Evolutionary conservation across 2,888 invertebrate genomes (phyloP), one percentile per base, ranked within the genome.

Genomic region (Oligia latruncula): DNA sequence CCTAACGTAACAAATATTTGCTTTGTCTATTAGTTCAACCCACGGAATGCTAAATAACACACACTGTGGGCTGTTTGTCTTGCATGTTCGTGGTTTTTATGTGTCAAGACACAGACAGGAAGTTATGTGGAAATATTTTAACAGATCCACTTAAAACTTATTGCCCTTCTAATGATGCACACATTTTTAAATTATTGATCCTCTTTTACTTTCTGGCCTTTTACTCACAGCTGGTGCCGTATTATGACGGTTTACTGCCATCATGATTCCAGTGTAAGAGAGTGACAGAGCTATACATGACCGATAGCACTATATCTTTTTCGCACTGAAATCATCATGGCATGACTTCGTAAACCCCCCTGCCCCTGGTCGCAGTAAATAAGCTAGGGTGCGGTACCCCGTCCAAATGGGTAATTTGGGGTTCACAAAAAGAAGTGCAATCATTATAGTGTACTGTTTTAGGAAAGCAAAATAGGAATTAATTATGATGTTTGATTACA

Each of bases 1-100:
- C 80, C 66, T 71, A 40, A 15, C 40, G 35, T 20, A 15, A 62
- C 81, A 64, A 72, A 82, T 80, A 65, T 82, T 82, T 84, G 72
- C 68, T 15, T 81, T 35, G 29, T 64, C 67, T 82, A 64, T 82
- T 82, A 72, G 62, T 64, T 35, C 66, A 60, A 40, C 60, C 81
- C 55, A 71, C 81, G 66, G 29, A 46, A 72, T 15, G 23, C 35
- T n/a, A 29, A 55, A 62, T 40, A 67, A 52, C 64, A 62, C n/a
- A 55, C 35, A 60, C 60, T 80, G 52, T 83, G 23, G 67, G 52
- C 6, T 49, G 23, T 67, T 43, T 15, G 62, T 29, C 49, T 35
- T 66, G 68, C 49, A 58, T 60, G 29, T 15, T 71, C 17, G 8
- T n/a, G 49, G 40, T 70, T 74, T 58, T 65, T 70, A 52, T 49